Conservation (phyloP, 2,113 vertebrate genomes). For the Natator depressus region DNA sequence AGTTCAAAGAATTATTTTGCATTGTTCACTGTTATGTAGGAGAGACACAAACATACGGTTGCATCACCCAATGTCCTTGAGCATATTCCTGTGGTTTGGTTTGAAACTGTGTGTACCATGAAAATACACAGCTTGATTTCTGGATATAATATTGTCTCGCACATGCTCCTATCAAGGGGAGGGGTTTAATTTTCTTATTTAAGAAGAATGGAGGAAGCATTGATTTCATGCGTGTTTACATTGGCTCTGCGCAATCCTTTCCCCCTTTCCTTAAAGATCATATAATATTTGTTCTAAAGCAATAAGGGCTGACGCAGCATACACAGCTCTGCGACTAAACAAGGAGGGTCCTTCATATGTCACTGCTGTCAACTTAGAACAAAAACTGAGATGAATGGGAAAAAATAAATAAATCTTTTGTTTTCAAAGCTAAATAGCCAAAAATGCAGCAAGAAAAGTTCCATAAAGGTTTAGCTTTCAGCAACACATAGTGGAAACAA, state of each 20-base stretch:
- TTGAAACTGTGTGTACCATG: constrained; percentile 36
- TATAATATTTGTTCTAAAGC: constrained; percentile 61
- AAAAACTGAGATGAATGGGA: constrained; percentile 70
- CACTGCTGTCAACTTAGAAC: constrained; percentile 70
- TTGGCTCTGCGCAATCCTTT: constrained; percentile 11
- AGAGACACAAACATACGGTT: constrained; percentile 42
- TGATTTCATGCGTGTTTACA: constrained; percentile 13
- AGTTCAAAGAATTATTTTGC: constrained; percentile 51
- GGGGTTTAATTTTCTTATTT: constrained; percentile 33
- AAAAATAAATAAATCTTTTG: constrained; percentile 80
- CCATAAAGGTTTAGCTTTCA: constrained; percentile 82
- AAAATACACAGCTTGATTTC: constrained; percentile 44
- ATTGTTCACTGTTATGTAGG: constrained; percentile 50
- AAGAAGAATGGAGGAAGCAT: constrained; percentile 32
- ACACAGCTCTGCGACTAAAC: constrained; percentile 44
- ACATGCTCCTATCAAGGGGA: neutral
- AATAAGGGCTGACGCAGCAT: neutral
- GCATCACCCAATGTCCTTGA: constrained; percentile 36
- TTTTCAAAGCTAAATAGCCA: constrained; percentile 81
- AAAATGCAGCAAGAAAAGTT: constrained; percentile 80
- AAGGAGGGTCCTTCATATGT: constrained; percentile 63
- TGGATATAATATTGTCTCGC: neutral
- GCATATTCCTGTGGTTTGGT: constrained; percentile 46
- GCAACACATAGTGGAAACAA: constrained; percentile 80
- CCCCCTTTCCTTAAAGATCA: constrained; percentile 51